These are phyloP conservation scores for Gorsachius goisagi DNA, from an alignment of 2,113 vertebrate species.

Conservation along the genomic window DNA sequence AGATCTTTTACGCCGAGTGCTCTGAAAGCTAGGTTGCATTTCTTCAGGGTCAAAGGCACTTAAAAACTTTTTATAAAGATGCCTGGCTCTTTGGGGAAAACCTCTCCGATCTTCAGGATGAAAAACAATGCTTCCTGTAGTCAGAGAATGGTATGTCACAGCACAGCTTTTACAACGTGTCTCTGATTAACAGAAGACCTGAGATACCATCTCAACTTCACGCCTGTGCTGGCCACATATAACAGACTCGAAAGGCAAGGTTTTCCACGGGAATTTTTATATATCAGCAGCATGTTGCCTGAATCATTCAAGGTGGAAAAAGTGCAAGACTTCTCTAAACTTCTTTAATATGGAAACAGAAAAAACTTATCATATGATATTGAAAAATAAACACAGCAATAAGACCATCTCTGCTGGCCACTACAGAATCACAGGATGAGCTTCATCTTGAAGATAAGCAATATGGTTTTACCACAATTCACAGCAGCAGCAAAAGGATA, in stretches of 20 bases:
- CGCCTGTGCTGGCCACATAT: rapidly evolving
- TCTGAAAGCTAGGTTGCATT: not conserved
- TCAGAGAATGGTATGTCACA: not conserved
- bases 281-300: not conserved
- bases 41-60: not conserved
- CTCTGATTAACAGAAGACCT: not conserved
- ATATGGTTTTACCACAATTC: not conserved
- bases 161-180: not conserved
- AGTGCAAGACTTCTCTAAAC: not conserved
- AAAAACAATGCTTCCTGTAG: not conserved
- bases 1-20: not conserved
- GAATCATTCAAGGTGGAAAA: not conserved
- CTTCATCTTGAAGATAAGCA: not conserved
- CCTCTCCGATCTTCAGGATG: not conserved
- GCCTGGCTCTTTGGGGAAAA: not conserved
- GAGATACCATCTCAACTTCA: not conserved
- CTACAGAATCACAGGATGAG: not conserved
- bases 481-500: not conserved
- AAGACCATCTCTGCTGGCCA: not conserved
- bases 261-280: not conserved
- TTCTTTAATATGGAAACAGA: not conserved
- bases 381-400: not conserved
- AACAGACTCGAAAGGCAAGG: not conserved
- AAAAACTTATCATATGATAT: not conserved
- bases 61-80: not conserved